A percentile compares a stretch with the other conserved stretches of the same genome.
Conservation (phyloP, 2,113 vertebrate species). For the Engraulis encrasicolus region DNA sequence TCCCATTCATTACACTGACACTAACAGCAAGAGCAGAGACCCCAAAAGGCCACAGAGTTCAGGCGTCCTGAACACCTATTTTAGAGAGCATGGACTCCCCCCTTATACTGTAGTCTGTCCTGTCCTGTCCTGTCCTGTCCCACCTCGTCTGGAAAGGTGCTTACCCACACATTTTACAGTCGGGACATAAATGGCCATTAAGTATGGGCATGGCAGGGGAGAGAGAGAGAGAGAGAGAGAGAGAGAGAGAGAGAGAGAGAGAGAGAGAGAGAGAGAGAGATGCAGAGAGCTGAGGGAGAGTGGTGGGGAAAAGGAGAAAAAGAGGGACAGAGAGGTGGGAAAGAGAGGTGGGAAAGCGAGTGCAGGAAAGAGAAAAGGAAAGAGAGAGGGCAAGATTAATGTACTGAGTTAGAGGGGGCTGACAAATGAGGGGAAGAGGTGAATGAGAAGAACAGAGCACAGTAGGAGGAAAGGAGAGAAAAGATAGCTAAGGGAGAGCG, state of each 20-base stretch:
- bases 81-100: not conserved
- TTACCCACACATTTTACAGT: not conserved
- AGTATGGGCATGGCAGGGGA: not conserved
- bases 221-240: constrained; percentile 2
- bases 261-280: constrained; percentile 13
- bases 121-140: no score
- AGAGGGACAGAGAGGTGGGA: constrained; percentile 19
- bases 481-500: not conserved
- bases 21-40: not conserved
- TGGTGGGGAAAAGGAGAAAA: not conserved
- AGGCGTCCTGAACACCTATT: not conserved
- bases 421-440: not conserved
- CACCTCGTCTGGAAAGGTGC: not conserved
- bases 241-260: constrained; percentile 11
- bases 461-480: not conserved
- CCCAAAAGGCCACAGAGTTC: not conserved
- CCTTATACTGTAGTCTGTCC: no score
- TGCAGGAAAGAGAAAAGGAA: not conserved
- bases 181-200: not conserved
- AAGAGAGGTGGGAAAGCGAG: not conserved
- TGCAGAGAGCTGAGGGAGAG: constrained; percentile 7
- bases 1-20: not conserved
- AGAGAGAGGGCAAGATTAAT: not conserved
- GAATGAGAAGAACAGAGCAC: not conserved
- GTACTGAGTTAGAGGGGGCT: not conserved